phyloP scores from a whole-genome alignment of 1,140 invertebrate species.

The Pogonognathellus flavescens region DNA sequence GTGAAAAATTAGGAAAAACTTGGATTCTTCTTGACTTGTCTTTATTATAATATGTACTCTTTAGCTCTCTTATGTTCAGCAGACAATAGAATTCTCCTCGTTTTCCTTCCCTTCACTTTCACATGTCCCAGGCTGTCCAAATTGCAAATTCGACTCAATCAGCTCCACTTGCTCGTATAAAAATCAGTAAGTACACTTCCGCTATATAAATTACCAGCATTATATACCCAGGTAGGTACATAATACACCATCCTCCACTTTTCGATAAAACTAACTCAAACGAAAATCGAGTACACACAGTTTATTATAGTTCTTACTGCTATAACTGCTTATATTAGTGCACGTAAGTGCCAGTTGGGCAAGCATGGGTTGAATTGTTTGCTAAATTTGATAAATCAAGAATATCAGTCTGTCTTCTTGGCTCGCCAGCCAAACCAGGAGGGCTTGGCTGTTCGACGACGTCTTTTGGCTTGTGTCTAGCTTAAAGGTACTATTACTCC shows the following conservation, averaged over 20 bases:
- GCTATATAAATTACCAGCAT: no score
- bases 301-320: neutral
- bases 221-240: no score
- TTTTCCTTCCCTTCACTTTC: neutral
- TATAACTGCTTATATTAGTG: neutral
- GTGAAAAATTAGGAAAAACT: conserved; percentile 34
- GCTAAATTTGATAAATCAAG: conserved; percentile 34
- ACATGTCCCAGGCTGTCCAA: conserved; percentile 21
- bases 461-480: no score
- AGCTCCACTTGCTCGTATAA: neutral
- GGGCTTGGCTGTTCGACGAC: no score
- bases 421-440: no score
- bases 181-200: no score
- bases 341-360: conserved; percentile 6
- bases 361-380: neutral
- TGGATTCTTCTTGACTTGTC: neutral
- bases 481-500: no score
- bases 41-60: neutral
- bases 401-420: conserved; percentile 25
- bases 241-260: no score
- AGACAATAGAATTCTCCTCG: neutral
- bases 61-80: neutral
- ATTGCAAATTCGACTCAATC: conserved; percentile 33
- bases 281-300: neutral
- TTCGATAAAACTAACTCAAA: neutral